Conservation (phyloP, 2,113 vertebrate genomes). For the Clupea harengus region DNA sequence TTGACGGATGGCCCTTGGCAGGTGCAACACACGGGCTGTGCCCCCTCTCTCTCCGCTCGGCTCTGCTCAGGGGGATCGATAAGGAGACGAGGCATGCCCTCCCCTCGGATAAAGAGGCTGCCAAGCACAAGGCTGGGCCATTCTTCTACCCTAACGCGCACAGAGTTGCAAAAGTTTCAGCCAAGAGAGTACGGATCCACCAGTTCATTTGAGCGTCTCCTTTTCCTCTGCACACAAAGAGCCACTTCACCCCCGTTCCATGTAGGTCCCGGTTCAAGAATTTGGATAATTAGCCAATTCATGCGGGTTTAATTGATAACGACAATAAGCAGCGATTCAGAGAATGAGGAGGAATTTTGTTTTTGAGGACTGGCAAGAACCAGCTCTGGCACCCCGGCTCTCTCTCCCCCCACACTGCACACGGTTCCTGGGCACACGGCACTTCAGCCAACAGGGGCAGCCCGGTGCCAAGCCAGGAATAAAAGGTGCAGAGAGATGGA, state of each 20-base stretch:
- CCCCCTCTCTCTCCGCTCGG: background rate
- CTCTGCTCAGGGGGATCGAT: background rate
- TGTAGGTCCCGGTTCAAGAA: background rate
- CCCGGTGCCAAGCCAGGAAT: background rate
- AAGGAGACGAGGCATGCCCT: background rate
- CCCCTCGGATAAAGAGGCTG: background rate
- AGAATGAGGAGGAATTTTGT: background rate
- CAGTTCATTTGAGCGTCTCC: background rate
- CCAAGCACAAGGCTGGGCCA: background rate
- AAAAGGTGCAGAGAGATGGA: background rate
- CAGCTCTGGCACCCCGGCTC: background rate
- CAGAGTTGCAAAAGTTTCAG: background rate
- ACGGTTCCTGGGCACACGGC: background rate
- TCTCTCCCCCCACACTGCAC: background rate
- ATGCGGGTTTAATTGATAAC: background rate
- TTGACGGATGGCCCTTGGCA: slow-evolving; percentile 14
- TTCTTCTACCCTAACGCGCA: background rate
- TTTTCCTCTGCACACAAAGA: background rate
- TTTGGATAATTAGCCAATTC: background rate
- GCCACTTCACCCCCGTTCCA: background rate
- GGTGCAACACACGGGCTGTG: background rate
- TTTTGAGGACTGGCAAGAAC: background rate
- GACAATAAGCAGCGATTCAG: background rate
- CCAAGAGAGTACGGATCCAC: background rate
- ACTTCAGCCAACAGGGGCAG: background rate